phyloP scores from a whole-genome alignment of 2,888 invertebrate species.

The Toxonevra muliebris region DNA sequence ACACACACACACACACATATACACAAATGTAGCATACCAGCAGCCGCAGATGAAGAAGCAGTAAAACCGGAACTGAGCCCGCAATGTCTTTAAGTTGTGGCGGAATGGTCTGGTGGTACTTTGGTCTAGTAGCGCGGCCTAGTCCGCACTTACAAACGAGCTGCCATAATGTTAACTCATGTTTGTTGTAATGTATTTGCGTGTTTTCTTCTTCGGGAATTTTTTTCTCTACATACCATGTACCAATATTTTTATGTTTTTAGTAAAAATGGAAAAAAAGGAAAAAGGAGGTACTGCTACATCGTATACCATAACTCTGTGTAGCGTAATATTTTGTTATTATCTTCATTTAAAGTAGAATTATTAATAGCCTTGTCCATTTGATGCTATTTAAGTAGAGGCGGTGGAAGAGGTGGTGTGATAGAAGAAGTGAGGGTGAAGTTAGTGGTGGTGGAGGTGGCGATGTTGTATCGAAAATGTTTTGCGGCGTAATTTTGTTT shows the following conservation, averaged over 20 bases:
- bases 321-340: slow-evolving; percentile 33
- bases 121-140: background rate
- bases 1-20: background rate
- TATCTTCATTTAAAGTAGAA: slow-evolving; percentile 33
- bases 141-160: slow-evolving; percentile 19
- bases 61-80: background rate
- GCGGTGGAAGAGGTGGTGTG: no score
- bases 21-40: background rate
- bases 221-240: background rate
- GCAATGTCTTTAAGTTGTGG: background rate
- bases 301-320: background rate
- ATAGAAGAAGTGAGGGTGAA: background rate
- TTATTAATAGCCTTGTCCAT: slow-evolving; percentile 34
- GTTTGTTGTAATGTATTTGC: slow-evolving; percentile 28
- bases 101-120: background rate
- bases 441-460: background rate
- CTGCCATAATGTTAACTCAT: slow-evolving; percentile 30
- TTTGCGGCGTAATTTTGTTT: slow-evolving; percentile 1
- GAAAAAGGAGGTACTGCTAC: background rate
- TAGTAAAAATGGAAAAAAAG: no score
- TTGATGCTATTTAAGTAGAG: slow-evolving; percentile 26
- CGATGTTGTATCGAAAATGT: background rate
- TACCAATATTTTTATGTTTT: background rate
- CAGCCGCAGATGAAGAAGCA: background rate
- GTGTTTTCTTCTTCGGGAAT: background rate